phyloP scores from a whole-genome alignment of 1,140 invertebrate species.

The Macrocentrus cingulum region DNA sequence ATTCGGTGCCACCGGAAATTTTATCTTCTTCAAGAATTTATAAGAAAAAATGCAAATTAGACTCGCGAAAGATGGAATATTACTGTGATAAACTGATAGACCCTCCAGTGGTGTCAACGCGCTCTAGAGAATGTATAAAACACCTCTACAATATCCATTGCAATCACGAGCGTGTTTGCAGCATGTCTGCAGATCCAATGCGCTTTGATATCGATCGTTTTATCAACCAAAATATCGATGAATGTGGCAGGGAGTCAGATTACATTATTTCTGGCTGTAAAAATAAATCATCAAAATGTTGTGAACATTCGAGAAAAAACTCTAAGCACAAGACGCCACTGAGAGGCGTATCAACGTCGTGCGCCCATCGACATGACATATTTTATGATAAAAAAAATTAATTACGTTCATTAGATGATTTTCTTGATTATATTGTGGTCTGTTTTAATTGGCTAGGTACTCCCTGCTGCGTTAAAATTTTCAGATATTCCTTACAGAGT shows the following conservation, averaged over 20 bases:
- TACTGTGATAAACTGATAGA: slow-evolving; percentile 33
- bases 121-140: background rate
- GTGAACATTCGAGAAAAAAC: background rate
- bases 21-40: background rate
- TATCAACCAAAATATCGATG: slow-evolving; percentile 10
- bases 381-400: too few species aligned
- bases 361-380: background rate
- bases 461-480: slow-evolving; percentile 31
- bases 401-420: too few species aligned
- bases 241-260: slow-evolving; percentile 32
- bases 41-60: slow-evolving; percentile 3
- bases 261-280: background rate
- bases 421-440: slow-evolving; percentile 20
- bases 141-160: slow-evolving; percentile 12
- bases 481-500: slow-evolving; percentile 43
- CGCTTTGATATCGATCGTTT: background rate
- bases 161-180: slow-evolving; percentile 3
- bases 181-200: background rate
- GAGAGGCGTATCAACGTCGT: background rate
- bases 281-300: background rate
- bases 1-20: background rate
- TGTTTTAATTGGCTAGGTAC: slow-evolving; percentile 44
- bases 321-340: background rate
- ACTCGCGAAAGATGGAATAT: slow-evolving; percentile 16
- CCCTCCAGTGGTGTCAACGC: background rate